Evolutionary conservation across 2,113 vertebrate species (phyloP), one percentile per base, ranked within the genome.

Genomic region (Haplochromis vanheusdeni): DNA sequence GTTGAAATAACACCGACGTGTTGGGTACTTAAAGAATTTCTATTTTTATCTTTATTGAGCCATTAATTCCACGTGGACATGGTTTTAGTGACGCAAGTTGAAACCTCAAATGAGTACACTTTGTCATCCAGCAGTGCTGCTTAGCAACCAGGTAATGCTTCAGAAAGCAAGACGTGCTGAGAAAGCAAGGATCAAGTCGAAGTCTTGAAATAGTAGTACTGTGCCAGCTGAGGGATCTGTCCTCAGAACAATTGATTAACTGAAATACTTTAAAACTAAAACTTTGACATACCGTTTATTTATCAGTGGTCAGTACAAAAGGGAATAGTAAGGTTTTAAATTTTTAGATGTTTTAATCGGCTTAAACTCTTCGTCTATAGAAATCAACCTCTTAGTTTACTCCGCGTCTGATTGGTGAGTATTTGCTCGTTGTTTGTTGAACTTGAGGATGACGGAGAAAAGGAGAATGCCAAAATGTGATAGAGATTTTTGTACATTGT

Each of bases 81-180:
- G 80, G 79, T 80, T 73, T 85, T 33, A 42, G 51, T 87, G 82
- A 91, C 65, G 51, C 87, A 90, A 62, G 89, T 85, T 45, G 12
- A 92, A 28, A 81, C 62, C 42, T 91, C 52, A 81, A 88, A 88
- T 62, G 47, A 89, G 82, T 49, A 3, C 33, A 47, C 55, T 75
- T 81, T 21, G 17, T 92, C 91, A 89, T 88, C 49, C 35, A 54
- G 58, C 49, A 47, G 17, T 52, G 90, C 88, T 95, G 94, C 95
- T 33, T 95, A 91, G 94, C 93, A 96, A 95, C 95, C 92, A 93
- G 91, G 91, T 90, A 87, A 81, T 5, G 9, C 86, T 81, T 83
- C 83, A 79, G 81, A 33, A 82, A 92, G 75, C 31, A 80, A 82
- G 81, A 79, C 6, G 6, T 87, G 60, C 56, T 40, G 68, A 65